Base-by-base conservation (phyloP, 2,888 invertebrate genomes). In the Geophilus truncorum region DNA sequence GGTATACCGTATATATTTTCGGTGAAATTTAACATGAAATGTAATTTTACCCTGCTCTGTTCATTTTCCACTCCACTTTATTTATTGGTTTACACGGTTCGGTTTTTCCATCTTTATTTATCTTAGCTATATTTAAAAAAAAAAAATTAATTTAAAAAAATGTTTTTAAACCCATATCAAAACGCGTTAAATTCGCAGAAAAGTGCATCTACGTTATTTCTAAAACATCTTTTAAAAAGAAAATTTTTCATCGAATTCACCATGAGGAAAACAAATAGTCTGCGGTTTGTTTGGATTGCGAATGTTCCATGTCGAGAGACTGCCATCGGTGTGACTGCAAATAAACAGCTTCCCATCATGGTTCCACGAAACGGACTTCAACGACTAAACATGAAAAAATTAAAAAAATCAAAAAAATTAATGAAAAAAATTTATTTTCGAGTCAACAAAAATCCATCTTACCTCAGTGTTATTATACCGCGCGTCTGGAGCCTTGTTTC, bases 341-440 rank as follows among this genome's bases (percentile, higher is more conserved):
- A 99, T 94, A 87, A 99, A 95, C 88, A 95, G 94, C 89, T 96
- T 97, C 84, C 98, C 99, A 89, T 99, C 98, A 89, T 94, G 93
- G 88, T 98, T 97, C 99, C 99, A 99, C 83, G 95, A 91, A 85
- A 96, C 92, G 80, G 96, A 96, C 86, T 93, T 91, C 84, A 97
- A 89, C 40, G 86, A 84, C 88, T 88, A 81, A 23, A 83, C n/a
- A n/a, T n/a, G 82, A 78, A 81, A 81, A 81, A 79, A 82, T 82
- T 93, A 94, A 86, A 12, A 51, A 57, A 28, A 78, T 76, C 9
- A 78, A 9, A 78, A 36, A 7, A 25, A 1, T 57, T 1, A 0
- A 79, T 36, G 9, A 34, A 36, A 32, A 36, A 78, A 36, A 78
- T 15, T 12, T 1, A 34, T 32, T 36, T 32, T 34, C 9, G 21